These are phyloP conservation scores for Drosophila nasuta DNA, from an alignment of 1,140 invertebrate genomes.

Conservation along the genomic window DNA sequence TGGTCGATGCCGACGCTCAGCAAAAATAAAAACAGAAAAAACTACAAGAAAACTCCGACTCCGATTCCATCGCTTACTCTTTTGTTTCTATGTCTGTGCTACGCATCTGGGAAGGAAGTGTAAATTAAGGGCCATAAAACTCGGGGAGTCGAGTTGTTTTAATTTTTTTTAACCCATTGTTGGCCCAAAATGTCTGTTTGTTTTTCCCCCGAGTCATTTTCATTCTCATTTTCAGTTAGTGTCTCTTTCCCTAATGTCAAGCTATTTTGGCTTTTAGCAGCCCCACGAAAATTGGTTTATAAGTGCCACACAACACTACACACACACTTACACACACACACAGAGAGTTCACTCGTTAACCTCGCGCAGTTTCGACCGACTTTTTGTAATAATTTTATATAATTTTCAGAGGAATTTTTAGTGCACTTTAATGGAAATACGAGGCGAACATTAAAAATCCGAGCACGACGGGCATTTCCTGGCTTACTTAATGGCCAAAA, in stretches of 20 bases:
- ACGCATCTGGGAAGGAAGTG: conserved; percentile 66
- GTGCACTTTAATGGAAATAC: conserved; percentile 63
- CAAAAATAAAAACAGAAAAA: neutral
- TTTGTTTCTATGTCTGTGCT: conserved; percentile 32
- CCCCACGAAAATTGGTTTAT: conserved; percentile 67
- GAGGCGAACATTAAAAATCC: conserved; percentile 26
- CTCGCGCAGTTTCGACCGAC: conserved; percentile 11
- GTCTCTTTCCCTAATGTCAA: conserved; percentile 50
- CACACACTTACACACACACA: conserved; percentile 21
- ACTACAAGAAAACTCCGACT: neutral
- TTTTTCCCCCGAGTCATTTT: conserved; percentile 45
- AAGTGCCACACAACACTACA: conserved; percentile 35
- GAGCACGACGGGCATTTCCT: conserved; percentile 32
- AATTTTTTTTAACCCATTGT: conserved; percentile 11
- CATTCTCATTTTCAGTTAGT: conserved; percentile 55
- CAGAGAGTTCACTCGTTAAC: conserved; percentile 7
- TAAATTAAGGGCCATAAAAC: conserved; percentile 80
- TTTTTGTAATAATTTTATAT: conserved; percentile 53
- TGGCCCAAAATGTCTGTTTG: conserved; percentile 32
- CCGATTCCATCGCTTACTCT: neutral
- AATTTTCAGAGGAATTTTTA: conserved; percentile 52
- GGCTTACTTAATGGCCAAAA: conserved; percentile 16
- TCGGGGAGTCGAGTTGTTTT: neutral
- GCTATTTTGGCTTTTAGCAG: conserved; percentile 75
- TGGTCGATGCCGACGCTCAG: conserved; percentile 43